Evolutionary conservation across 2,888 invertebrate species (phyloP).

Genomic region (Linnaemya tessellans): DNA sequence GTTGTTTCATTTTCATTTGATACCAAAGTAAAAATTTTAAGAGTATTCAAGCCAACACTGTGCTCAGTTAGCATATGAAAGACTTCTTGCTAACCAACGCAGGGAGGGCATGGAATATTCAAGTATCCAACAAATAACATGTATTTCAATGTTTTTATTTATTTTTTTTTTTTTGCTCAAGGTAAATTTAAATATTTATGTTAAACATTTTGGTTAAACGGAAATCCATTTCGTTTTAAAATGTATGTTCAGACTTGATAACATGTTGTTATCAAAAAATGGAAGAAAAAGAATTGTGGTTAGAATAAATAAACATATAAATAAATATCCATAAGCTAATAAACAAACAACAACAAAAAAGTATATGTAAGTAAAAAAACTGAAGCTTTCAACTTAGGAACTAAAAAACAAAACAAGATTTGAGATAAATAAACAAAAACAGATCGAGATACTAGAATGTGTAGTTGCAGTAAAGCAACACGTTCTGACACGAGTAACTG

Average conservation of each 20-base stretch:
- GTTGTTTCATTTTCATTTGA: neutral
- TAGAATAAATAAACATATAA: conserved; percentile 26
- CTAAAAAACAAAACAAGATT: conserved; percentile 6
- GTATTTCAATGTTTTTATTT: neutral
- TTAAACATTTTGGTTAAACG: conserved; percentile 33
- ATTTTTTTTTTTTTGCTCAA: neutral
- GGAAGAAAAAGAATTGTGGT: conserved; percentile 22
- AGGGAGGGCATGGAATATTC: neutral
- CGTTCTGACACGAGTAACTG: conserved; percentile 42
- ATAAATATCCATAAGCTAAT: conserved; percentile 26
- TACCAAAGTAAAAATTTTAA: neutral
- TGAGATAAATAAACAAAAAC: conserved; percentile 35
- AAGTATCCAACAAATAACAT: neutral
- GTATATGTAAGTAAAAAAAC: no score
- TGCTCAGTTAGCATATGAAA: neutral
- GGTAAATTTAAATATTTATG: conserved; percentile 22
- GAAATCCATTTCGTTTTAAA: conserved; percentile 42
- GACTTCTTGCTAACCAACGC: neutral
- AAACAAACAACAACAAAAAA: no score
- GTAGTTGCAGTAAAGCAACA: conserved; percentile 24
- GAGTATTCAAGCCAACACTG: neutral
- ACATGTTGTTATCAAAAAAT: conserved; percentile 38
- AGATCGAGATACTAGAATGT: neutral
- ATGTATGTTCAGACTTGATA: conserved; percentile 25
- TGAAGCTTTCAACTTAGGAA: neutral